A percentile compares a stretch with the other conserved stretches of the same genome.
Conservation (phyloP, 2,888 invertebrate genomes). For the Sympetrum striolatum region DNA sequence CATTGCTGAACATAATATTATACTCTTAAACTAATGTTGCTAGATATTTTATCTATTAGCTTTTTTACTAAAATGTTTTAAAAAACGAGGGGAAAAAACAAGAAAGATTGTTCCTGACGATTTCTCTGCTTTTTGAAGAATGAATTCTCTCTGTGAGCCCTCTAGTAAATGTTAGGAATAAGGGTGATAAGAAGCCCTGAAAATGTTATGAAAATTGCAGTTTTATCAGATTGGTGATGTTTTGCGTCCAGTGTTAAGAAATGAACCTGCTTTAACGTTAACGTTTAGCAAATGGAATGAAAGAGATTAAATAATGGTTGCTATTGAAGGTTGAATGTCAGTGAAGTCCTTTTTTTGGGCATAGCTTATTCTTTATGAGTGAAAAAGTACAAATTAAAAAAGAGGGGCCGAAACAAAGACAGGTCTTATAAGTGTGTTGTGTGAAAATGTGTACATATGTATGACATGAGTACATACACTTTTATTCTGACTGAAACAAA, state of each 20-base stretch:
- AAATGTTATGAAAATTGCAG: slow-evolving; percentile 41
- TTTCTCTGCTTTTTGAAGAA: slow-evolving; percentile 25
- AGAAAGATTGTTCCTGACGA: slow-evolving; percentile 35
- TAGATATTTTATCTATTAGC: slow-evolving; percentile 41
- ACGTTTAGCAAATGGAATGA: slow-evolving; percentile 11
- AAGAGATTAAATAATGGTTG: slow-evolving; percentile 15
- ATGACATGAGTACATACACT: slow-evolving; percentile 40
- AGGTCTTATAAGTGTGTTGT: slow-evolving; percentile 31
- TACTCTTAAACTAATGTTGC: slow-evolving; percentile 39
- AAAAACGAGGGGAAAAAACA: slow-evolving; percentile 21
- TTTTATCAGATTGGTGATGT: slow-evolving; percentile 36
- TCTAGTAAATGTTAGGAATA: slow-evolving; percentile 37
- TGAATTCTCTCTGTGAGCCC: slow-evolving; percentile 41
- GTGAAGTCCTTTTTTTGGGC: slow-evolving; percentile 6
- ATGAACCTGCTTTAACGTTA: slow-evolving; percentile 37
- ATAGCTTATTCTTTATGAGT: slow-evolving; percentile 43
- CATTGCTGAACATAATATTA: slow-evolving; percentile 34
- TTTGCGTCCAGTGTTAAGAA: slow-evolving; percentile 39
- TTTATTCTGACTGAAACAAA: slow-evolving; percentile 38
- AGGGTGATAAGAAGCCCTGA: slow-evolving; percentile 4
- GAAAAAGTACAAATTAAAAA: slow-evolving; percentile 39
- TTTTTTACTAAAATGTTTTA: slow-evolving; percentile 28
- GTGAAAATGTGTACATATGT: slow-evolving; percentile 33
- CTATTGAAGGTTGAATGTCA: background rate
- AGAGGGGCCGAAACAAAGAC: slow-evolving; percentile 12